Conservation (phyloP, 2,888 invertebrate species). For the Spisula solida region DNA sequence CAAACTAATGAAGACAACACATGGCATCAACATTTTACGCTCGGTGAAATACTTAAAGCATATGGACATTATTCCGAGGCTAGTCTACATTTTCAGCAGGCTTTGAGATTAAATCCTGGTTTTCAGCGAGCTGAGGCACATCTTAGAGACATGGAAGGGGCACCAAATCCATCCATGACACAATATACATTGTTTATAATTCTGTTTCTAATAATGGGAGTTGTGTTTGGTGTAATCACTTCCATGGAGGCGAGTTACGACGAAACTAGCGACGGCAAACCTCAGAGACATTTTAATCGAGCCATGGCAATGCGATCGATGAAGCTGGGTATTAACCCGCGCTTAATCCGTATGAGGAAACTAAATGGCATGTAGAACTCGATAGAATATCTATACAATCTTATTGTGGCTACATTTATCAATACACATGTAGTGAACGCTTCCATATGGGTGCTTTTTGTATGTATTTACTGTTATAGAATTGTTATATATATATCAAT, state of each 20-base stretch:
- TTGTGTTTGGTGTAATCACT: slow-evolving; percentile 94
- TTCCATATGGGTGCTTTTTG: slow-evolving; percentile 14
- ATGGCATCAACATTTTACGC: slow-evolving; percentile 96
- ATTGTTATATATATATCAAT: no score
- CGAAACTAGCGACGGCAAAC: slow-evolving; percentile 88
- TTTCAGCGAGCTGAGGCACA: slow-evolving; percentile 94
- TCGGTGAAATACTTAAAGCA: slow-evolving; percentile 96
- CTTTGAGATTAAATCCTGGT: slow-evolving; percentile 94
- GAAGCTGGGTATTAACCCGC: slow-evolving; percentile 88
- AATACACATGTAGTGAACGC: neutral
- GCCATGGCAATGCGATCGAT: slow-evolving; percentile 96
- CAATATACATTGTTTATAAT: slow-evolving; percentile 96
- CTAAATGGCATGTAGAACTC: slow-evolving; percentile 66
- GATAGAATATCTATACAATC: slow-evolving; percentile 1
- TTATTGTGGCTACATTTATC: neutral
- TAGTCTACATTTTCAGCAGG: slow-evolving; percentile 93
- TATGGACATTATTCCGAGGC: slow-evolving; percentile 97
- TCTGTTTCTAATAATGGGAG: slow-evolving; percentile 93
- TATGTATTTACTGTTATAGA: neutral
- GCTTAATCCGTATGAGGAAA: slow-evolving; percentile 80
- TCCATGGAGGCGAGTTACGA: slow-evolving; percentile 90
- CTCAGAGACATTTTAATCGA: slow-evolving; percentile 95
- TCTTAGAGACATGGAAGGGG: slow-evolving; percentile 93
- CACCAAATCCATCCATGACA: slow-evolving; percentile 94
- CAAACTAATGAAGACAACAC: slow-evolving; percentile 95